Evolutionary conservation across 2,113 vertebrate genomes (phyloP), one percentile per base, ranked within the genome.

Genomic region (Paramormyrops kingsleyae): DNA sequence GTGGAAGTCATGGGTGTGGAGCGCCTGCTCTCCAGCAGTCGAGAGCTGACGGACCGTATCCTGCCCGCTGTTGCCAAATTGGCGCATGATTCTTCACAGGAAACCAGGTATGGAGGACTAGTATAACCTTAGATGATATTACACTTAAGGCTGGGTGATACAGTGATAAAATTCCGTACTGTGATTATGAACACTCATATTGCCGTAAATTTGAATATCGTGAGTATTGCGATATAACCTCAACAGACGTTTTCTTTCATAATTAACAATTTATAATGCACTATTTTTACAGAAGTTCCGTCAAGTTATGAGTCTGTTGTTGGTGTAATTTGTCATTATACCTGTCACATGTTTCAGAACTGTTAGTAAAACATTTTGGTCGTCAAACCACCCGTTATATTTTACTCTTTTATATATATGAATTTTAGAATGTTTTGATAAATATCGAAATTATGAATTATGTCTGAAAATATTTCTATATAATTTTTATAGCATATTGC

Each of bases 41-140:
- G 95, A 93, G 97, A 95, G 87, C 93, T 95, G 52, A 95, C 97
- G 0, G 97, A 98, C n/a, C 95, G 97, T 19, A 91, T 99, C n/a
- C 89, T 99, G 39, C 97, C 96, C 0, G 97, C 98, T 0, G 91
- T 96, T 0, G 94, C 95, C 92, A 96, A 94, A 80, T 97, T 99
- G 47, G 92, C 96, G 0, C 98, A 98, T 92, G 98, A 99, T 86
- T 96, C 97, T 19, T 98, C 97, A 39, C 98, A 97, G 92, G 98
- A 99, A 88, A 96, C 97, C 7, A 98, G 99, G 99, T 98, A 35
- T 90, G 93, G 46, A 35, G 31, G 49, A 42, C 66, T 35, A 49
- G 4, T 56, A 56, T n/a, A 15, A 56, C 27, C 35, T 0, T 10
- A 88, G 42, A 21, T n/a, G 74, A 31, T 52, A 12, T 31, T 70